These are phyloP conservation scores for Xiphorhynchus erythropygius DNA, from an alignment of 2,797 vertebrate genomes.

Conservation along the genomic window DNA sequence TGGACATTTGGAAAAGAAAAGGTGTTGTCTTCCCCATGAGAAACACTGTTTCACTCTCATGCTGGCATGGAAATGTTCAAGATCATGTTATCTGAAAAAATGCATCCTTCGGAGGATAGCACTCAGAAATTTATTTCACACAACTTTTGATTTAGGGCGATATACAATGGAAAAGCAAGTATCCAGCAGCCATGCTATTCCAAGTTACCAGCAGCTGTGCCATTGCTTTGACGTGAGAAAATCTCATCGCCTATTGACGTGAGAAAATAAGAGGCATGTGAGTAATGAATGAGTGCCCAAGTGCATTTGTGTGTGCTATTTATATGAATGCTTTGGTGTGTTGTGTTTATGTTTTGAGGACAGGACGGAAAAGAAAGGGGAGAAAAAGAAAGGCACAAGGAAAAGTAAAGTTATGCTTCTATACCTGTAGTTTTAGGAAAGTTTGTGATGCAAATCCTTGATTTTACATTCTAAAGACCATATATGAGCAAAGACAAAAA, in stretches of 20 bases:
- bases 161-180: not conserved
- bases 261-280: not conserved
- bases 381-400: not conserved
- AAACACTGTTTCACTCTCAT: not conserved
- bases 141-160: not conserved
- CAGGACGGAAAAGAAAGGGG: not conserved
- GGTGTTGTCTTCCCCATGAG: not conserved
- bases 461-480: not conserved
- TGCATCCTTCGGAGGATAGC: not conserved
- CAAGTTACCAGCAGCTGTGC: not conserved
- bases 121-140: not conserved
- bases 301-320: not conserved
- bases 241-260: not conserved
- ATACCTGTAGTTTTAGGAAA: not conserved
- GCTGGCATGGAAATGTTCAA: not conserved
- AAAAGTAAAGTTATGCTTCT: not conserved
- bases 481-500: not conserved
- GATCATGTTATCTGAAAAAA: not conserved
- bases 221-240: too few relatives aligned
- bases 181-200: not conserved
- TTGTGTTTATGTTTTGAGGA: not conserved
- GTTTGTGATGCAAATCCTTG: not conserved
- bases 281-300: not conserved
- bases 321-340: not conserved
- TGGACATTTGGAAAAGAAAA: not conserved